These are phyloP conservation scores for Aleiodes sp. DNA, from an alignment of 1,140 invertebrate genomes.

Conservation along the genomic window DNA sequence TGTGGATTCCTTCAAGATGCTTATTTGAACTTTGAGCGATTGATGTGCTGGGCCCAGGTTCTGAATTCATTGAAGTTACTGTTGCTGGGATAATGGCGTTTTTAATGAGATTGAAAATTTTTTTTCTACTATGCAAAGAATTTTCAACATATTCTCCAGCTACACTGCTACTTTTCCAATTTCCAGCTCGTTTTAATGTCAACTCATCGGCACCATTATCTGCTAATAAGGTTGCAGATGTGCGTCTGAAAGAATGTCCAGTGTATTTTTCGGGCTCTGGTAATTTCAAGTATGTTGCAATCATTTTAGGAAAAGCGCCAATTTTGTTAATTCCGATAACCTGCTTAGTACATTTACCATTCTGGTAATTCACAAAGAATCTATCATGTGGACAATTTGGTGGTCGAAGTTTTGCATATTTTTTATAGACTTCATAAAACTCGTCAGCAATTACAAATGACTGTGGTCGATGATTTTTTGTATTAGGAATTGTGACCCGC, in stretches of 20 bases:
- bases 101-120: too few species aligned
- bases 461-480: conserved; percentile 25
- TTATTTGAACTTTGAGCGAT: too few species aligned
- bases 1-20: too few species aligned
- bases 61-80: too few species aligned
- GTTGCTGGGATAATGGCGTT: too few species aligned
- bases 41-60: too few species aligned
- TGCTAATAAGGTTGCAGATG: neutral
- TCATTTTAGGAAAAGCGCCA: conserved; percentile 33
- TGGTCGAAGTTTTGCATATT: conserved; percentile 36
- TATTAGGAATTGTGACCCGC: conserved; percentile 27
- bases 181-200: neutral
- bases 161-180: too few species aligned
- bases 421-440: conserved; percentile 36
- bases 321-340: conserved; percentile 39
- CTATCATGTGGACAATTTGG: neutral
- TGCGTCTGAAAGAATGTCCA: neutral
- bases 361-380: conserved; percentile 47
- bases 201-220: neutral
- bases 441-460: conserved; percentile 32
- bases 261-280: neutral
- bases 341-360: conserved; percentile 45
- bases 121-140: too few species aligned
- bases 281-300: conserved; percentile 16
- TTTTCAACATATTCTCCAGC: too few species aligned